Conservation (phyloP, 1,140 invertebrate species). For the Augochlora pura region DNA sequence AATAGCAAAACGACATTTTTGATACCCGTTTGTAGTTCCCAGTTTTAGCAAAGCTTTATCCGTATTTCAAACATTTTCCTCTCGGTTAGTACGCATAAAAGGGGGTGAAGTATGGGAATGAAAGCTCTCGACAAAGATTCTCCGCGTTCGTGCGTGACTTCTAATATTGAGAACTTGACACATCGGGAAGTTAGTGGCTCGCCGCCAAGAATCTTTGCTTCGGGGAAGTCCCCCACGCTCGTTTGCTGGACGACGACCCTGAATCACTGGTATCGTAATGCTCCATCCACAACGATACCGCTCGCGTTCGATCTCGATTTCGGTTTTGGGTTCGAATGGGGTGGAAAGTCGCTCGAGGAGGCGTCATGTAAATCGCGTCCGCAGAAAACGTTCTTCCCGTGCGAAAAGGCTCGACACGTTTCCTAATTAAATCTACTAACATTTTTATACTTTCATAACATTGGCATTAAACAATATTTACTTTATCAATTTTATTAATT, state of each 20-base stretch:
- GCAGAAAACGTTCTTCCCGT: too few relatives aligned
- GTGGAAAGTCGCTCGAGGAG: background rate
- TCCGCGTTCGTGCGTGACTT: conserved; percentile 35
- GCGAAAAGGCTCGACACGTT: too few relatives aligned
- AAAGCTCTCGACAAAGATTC: conserved; percentile 11
- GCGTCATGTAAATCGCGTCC: background rate
- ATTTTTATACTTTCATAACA: too few relatives aligned
- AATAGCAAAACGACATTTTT: too few relatives aligned
- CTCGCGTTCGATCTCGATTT: background rate
- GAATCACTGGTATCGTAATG: conserved; percentile 33
- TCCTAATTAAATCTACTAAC: too few relatives aligned
- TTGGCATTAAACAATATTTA: too few relatives aligned
- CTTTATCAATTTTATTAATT: too few relatives aligned
- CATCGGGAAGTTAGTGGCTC: conserved; percentile 63
- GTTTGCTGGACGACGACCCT: conserved; percentile 56
- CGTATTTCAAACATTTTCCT: background rate
- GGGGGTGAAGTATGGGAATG: background rate
- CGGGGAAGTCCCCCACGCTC: conserved; percentile 30
- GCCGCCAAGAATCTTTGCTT: conserved; percentile 50
- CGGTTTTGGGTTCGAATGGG: background rate
- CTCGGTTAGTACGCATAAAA: background rate
- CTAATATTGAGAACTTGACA: conserved; percentile 68
- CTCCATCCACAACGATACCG: conserved; percentile 13
- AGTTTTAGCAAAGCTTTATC: background rate
- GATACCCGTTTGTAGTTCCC: too few relatives aligned